These are phyloP conservation scores for Tridacna gigas DNA, from an alignment of 2,888 invertebrate genomes.

Conservation along the genomic window DNA sequence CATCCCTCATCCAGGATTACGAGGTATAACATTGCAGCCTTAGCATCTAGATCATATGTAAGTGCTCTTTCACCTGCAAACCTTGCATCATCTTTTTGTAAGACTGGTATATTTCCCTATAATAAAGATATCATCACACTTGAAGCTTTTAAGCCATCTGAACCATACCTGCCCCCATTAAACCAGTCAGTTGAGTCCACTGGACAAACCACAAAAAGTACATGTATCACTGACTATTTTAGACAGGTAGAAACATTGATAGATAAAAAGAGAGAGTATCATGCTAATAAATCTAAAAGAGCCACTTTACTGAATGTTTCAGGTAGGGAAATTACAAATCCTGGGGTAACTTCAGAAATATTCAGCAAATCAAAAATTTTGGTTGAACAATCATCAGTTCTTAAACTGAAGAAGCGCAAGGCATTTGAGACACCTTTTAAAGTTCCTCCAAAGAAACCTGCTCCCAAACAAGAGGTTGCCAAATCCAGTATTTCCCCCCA, in stretches of 20 bases:
- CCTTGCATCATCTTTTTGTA: slow-evolving; percentile 37
- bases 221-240: background rate
- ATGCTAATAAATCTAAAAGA: background rate
- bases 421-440: background rate
- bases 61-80: slow-evolving; percentile 39
- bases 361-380: slow-evolving; percentile 1
- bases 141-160: background rate
- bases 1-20: slow-evolving; percentile 30
- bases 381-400: too few species aligned
- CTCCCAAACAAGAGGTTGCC: background rate
- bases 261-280: background rate
- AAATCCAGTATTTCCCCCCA: background rate
- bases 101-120: slow-evolving; percentile 36
- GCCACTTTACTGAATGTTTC: background rate
- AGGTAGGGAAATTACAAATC: background rate
- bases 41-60: slow-evolving; percentile 29
- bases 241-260: background rate
- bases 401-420: background rate
- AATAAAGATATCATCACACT: background rate
- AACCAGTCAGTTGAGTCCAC: too few species aligned
- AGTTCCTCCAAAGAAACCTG: background rate
- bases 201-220: background rate
- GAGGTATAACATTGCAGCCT: slow-evolving; percentile 21
- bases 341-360: slow-evolving; percentile 2
- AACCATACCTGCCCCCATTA: too few species aligned